Conservation (phyloP, 2,888 invertebrate species). For the Hydraecia micacea region DNA sequence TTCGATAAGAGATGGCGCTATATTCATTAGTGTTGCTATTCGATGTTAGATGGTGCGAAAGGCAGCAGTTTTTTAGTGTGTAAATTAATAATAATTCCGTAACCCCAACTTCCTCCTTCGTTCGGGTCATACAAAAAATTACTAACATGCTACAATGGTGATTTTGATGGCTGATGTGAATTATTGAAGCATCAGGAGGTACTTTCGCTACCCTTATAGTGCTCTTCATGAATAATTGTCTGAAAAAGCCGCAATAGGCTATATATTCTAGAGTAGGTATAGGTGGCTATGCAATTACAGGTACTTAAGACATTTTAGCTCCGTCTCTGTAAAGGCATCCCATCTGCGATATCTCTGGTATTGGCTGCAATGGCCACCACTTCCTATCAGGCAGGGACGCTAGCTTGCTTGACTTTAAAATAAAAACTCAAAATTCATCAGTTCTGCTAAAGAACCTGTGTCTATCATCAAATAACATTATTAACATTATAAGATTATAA, state of each 20-base stretch:
- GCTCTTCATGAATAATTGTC: not conserved
- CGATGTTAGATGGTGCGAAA: constrained; percentile 35
- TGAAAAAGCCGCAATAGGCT: not conserved
- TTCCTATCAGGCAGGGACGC: not conserved
- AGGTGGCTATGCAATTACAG: not conserved
- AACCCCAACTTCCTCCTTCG: not conserved
- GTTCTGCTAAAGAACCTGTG: not conserved
- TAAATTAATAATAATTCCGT: not conserved
- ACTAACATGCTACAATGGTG: not conserved
- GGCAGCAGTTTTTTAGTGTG: not conserved
- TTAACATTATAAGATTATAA: constrained; percentile 40
- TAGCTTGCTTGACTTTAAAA: not conserved
- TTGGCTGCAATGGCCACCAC: not conserved
- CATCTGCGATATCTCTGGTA: not conserved
- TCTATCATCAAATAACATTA: constrained; percentile 2
- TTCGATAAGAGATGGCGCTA: constrained; percentile 58
- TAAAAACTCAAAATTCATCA: not conserved
- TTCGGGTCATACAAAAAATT: not conserved
- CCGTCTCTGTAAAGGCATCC: not conserved
- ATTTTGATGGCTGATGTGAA: not conserved
- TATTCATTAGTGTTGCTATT: constrained; percentile 14
- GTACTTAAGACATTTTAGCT: no score
- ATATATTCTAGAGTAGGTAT: not conserved
- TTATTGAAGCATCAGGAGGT: not conserved
- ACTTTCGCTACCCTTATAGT: not conserved